A percentile compares a stretch with the other conserved stretches of the same genome.
These are phyloP conservation scores for Polyploca ridens DNA, from an alignment of 2,888 invertebrate genomes.

Conservation along the genomic window DNA sequence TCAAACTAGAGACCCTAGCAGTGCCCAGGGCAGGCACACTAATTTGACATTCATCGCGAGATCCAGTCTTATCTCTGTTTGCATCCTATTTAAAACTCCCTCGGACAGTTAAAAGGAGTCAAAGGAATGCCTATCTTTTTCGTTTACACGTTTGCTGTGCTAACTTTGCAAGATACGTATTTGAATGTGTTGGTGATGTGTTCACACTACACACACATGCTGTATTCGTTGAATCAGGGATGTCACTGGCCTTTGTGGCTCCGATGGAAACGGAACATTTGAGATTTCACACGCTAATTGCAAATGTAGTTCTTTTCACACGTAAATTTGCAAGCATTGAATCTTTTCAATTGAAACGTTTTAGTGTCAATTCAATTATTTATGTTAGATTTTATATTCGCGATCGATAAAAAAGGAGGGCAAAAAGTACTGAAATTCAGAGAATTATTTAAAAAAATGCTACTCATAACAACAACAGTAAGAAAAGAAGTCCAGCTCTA, in stretches of 20 bases:
- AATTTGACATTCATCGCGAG: slow-evolving; percentile 69
- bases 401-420: no score
- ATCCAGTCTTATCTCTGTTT: slow-evolving; percentile 76
- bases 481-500: neutral
- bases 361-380: no score
- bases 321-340: slow-evolving; percentile 23
- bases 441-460: no score
- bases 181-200: slow-evolving; percentile 21
- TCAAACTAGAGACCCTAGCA: slow-evolving; percentile 19
- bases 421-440: no score
- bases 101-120: slow-evolving; percentile 77
- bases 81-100: slow-evolving; percentile 80
- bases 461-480: no score
- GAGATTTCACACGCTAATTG: slow-evolving; percentile 42
- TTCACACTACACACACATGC: slow-evolving; percentile 19
- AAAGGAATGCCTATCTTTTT: slow-evolving; percentile 79
- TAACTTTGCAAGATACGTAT: slow-evolving; percentile 49
- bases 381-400: no score
- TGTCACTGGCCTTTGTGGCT: slow-evolving; percentile 44
- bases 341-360: no score
- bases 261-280: slow-evolving; percentile 34
- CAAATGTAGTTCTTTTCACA: slow-evolving; percentile 40
- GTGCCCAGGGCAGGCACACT: slow-evolving; percentile 42
- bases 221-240: slow-evolving; percentile 35
- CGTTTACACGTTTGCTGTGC: slow-evolving; percentile 77